Evolutionary conservation across 2,888 invertebrate species (phyloP).

Genomic region (Agelastica alni): DNA sequence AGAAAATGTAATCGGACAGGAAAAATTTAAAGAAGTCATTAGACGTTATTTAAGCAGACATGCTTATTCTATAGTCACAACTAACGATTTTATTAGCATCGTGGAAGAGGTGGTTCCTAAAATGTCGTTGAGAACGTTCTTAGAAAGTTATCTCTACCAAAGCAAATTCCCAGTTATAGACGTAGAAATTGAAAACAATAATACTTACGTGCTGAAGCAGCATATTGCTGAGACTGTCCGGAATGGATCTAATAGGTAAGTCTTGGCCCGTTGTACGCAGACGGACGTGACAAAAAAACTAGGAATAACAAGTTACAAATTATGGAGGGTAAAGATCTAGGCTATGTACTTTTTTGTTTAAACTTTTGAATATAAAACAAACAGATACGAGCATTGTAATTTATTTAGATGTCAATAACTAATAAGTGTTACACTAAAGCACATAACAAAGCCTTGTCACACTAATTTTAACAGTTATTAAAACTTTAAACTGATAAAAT

Average conservation of each 20-base stretch:
- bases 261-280: no score
- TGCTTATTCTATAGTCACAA: slow-evolving; percentile 74
- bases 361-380: no score
- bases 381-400: no score
- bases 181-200: slow-evolving; percentile 56
- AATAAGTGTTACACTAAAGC: no score
- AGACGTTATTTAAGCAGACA: slow-evolving; percentile 70
- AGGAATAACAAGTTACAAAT: no score
- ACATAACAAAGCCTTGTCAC: no score
- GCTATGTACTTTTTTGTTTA: no score
- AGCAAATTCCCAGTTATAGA: slow-evolving; percentile 80
- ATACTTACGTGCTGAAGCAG: slow-evolving; percentile 66
- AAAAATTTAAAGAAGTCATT: slow-evolving; percentile 70
- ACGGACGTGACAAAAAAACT: no score
- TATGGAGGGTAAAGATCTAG: no score
- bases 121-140: slow-evolving; percentile 61
- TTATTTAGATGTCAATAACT: no score
- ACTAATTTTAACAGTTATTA: no score
- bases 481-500: no score
- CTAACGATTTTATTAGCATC: slow-evolving; percentile 71
- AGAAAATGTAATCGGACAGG: slow-evolving; percentile 74
- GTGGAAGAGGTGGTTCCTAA: slow-evolving; percentile 61
- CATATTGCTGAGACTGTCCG: slow-evolving; percentile 69
- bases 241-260: slow-evolving; percentile 47
- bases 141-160: slow-evolving; percentile 86